Evolutionary conservation across 2,797 vertebrate genomes (phyloP).

Genomic region (Amniataba percoides): DNA sequence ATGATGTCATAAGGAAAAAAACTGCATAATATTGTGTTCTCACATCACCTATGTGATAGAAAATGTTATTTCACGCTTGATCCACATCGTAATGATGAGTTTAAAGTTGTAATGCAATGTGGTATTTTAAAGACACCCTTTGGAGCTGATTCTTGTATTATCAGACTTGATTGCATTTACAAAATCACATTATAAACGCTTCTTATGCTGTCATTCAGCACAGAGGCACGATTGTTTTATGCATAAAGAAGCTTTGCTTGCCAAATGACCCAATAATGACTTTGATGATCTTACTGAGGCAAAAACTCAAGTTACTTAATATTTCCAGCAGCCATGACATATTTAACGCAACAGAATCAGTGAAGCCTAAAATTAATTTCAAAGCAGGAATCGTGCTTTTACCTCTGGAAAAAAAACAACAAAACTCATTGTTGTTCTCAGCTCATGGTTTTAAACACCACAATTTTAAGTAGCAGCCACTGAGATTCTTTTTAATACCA

Average conservation of each 20-base stretch:
- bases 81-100: slow-evolving; percentile 1
- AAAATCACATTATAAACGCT: not conserved
- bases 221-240: not conserved
- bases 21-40: not conserved
- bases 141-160: not conserved
- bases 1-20: slow-evolving; percentile 1
- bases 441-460: not conserved
- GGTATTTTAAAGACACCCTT: not conserved
- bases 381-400: slow-evolving; percentile 1
- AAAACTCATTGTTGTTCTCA: not conserved
- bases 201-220: not conserved
- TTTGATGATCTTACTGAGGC: not conserved
- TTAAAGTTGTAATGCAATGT: not conserved
- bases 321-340: not conserved
- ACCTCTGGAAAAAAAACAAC: not conserved
- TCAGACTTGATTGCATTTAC: not conserved
- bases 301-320: not conserved
- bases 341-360: not conserved
- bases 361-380: not conserved
- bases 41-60: slow-evolving; percentile 13
- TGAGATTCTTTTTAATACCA: not conserved
- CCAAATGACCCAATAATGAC: not conserved
- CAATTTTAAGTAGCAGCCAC: not conserved
- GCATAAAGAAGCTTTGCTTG: not conserved
- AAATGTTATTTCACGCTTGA: slow-evolving; percentile 43